Evolutionary conservation across 2,113 vertebrate species (phyloP).

Genomic region (Chaetodon trifascialis): DNA sequence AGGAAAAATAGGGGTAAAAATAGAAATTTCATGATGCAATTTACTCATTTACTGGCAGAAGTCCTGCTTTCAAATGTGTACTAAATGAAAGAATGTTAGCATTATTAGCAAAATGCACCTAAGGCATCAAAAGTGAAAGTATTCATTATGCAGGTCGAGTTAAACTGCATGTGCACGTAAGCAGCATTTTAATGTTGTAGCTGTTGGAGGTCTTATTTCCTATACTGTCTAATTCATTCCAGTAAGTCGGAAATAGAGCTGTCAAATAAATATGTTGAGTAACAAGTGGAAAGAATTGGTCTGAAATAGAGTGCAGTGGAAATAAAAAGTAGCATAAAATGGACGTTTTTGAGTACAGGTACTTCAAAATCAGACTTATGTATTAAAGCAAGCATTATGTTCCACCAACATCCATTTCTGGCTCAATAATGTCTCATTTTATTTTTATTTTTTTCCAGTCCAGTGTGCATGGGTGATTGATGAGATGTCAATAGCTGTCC

Average conservation of each 20-base stretch:
- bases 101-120: too few relatives aligned
- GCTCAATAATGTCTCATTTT: neutral
- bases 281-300: neutral
- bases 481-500: conserved; percentile 39
- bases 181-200: neutral
- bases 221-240: too few relatives aligned
- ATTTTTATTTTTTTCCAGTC: conserved; percentile 2
- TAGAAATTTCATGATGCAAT: too few relatives aligned
- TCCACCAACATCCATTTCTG: neutral
- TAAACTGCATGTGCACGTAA: neutral
- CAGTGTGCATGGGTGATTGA: conserved; percentile 31
- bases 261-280: neutral
- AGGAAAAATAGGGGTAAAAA: too few relatives aligned
- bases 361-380: neutral
- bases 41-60: neutral
- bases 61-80: too few relatives aligned
- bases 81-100: neutral
- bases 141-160: neutral
- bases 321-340: neutral
- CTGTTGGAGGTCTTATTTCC: neutral
- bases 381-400: neutral
- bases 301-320: neutral
- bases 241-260: neutral
- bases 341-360: neutral
- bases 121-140: neutral